phyloP scores from a whole-genome alignment of 2,113 vertebrate species.

The Nicator chloris region DNA sequence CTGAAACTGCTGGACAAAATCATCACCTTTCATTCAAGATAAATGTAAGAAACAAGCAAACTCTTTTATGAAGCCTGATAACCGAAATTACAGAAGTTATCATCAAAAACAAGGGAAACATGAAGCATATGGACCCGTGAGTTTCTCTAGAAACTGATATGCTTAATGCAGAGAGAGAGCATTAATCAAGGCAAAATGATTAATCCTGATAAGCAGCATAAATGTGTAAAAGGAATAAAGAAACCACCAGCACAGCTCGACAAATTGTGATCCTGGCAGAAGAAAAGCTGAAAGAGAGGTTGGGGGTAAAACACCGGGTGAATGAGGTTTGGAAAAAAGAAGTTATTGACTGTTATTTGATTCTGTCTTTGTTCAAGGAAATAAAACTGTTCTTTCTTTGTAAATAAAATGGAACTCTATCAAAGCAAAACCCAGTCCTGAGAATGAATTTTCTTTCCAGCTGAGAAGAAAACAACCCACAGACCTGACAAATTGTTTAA shows the following conservation, averaged over 20 bases:
- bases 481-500: constrained; percentile 32
- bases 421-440: constrained; percentile 34
- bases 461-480: constrained; percentile 38
- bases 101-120: constrained; percentile 28
- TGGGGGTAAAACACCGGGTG: constrained; percentile 34
- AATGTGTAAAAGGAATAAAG: constrained; percentile 38
- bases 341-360: constrained; percentile 17
- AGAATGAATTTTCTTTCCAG: constrained; percentile 30
- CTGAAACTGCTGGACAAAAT: constrained; percentile 52
- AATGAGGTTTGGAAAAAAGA: not conserved
- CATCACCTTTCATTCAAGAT: constrained; percentile 57
- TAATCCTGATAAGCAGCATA: constrained; percentile 30
- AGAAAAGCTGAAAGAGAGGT: constrained; percentile 33
- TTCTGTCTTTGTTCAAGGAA: constrained; percentile 32
- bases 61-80: constrained; percentile 34
- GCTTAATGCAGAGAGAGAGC: constrained; percentile 26
- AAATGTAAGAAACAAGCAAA: constrained; percentile 56
- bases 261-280: constrained; percentile 22
- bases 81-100: constrained; percentile 52
- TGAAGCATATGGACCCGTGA: not conserved
- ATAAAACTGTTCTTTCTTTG: constrained; percentile 28
- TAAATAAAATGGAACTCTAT: constrained; percentile 49
- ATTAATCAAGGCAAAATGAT: constrained; percentile 53
- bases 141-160: constrained; percentile 51
- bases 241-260: not conserved